phyloP scores from a whole-genome alignment of 2,113 vertebrate genomes.

The Microcebus murinus region DNA sequence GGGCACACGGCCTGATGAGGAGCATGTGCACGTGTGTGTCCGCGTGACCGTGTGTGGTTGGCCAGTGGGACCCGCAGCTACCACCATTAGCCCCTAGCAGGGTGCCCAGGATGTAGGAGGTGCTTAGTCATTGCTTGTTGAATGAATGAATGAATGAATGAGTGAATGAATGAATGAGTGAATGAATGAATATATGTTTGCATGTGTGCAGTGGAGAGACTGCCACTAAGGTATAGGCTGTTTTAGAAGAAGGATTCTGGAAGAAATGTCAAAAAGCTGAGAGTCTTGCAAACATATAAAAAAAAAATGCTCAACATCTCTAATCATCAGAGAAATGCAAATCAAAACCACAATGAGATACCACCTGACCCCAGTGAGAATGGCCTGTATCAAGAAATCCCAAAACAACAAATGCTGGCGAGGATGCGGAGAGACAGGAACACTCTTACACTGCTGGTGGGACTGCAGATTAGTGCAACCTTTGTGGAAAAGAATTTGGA shows the following conservation, averaged over 20 bases:
- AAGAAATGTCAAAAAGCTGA: neutral
- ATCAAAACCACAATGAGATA: too few species aligned
- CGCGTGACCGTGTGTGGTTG: neutral
- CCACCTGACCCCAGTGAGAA: too few species aligned
- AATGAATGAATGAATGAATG: neutral
- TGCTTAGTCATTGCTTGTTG: too few species aligned
- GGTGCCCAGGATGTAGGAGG: neutral
- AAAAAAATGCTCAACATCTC: too few species aligned
- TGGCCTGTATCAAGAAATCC: too few species aligned
- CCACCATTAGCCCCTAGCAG: neutral
- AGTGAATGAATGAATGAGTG: neutral
- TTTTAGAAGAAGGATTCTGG: neutral
- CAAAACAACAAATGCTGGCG: too few species aligned
- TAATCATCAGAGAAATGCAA: too few species aligned
- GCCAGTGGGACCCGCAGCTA: neutral
- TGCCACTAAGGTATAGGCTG: neutral
- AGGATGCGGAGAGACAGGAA: too few species aligned
- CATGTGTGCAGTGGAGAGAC: neutral
- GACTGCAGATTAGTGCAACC: too few species aligned
- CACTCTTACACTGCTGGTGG: too few species aligned
- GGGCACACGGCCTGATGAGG: accelerated
- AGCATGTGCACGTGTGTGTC: neutral
- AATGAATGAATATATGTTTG: neutral
- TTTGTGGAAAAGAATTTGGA: too few species aligned
- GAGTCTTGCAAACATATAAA: neutral